Evolutionary conservation across 2,797 vertebrate genomes (phyloP).

Genomic region (Megaceryle alcyon): DNA sequence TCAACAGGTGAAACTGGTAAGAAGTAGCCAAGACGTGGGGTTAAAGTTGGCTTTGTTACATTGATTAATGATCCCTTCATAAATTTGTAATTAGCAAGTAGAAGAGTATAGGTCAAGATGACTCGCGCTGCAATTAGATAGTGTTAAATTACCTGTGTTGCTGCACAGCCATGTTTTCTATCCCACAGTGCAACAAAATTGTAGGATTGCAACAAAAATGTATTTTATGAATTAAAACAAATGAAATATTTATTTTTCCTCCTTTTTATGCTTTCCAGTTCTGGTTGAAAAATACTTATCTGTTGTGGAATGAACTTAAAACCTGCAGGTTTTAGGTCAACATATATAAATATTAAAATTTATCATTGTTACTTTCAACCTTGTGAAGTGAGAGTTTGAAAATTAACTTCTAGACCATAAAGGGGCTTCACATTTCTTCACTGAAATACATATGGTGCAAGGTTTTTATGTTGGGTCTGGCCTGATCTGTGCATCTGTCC

Average conservation of each 20-base stretch:
- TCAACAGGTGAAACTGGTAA: not conserved
- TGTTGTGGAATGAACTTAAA: not conserved
- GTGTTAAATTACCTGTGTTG: not conserved
- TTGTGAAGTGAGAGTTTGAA: not conserved
- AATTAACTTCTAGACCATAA: not conserved
- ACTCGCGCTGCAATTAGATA: not conserved
- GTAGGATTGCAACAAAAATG: not conserved
- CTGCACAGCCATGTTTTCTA: not conserved
- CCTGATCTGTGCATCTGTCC: rapidly evolving
- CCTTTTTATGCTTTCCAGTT: not conserved
- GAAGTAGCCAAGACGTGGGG: not conserved
- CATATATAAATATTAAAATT: not conserved
- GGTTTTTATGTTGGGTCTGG: not conserved
- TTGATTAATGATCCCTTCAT: not conserved
- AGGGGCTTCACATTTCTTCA: not conserved
- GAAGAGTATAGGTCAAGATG: not conserved
- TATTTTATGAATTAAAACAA: not conserved
- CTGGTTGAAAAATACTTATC: not conserved
- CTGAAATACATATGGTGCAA: rapidly evolving
- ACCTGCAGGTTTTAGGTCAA: not conserved
- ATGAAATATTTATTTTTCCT: not conserved
- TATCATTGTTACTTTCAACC: not conserved
- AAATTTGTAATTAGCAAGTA: constrained; percentile 1
- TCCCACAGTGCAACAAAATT: not conserved
- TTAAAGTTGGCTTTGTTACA: not conserved